These are phyloP conservation scores for Calyptomena viridis DNA, from an alignment of 2,113 vertebrate genomes.

Conservation along the genomic window DNA sequence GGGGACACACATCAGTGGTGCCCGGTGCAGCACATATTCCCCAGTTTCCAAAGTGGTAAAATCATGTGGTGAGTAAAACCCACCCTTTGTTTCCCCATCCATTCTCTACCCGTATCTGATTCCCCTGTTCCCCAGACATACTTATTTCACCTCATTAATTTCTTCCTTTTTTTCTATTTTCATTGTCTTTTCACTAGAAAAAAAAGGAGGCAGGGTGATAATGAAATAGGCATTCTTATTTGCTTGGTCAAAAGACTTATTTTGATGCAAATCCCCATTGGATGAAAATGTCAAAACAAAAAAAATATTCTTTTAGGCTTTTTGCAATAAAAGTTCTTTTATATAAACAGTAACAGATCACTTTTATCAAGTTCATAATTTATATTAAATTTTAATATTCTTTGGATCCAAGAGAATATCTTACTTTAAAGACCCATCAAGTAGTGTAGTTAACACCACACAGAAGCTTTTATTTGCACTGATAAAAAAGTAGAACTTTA, in stretches of 20 bases:
- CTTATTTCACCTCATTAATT: not conserved
- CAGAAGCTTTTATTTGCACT: not conserved
- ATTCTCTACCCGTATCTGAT: not conserved
- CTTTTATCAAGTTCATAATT: not conserved
- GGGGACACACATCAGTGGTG: not conserved
- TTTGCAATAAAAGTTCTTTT: not conserved
- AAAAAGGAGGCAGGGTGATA: not conserved
- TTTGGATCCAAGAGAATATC: not conserved
- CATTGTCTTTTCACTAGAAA: not conserved
- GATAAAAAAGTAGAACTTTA: not conserved
- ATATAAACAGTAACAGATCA: not conserved
- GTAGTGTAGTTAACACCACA: not conserved
- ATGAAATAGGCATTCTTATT: not conserved
- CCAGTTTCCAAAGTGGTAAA: not conserved
- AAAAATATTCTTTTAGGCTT: not conserved
- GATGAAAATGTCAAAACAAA: not conserved
- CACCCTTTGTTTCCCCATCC: not conserved
- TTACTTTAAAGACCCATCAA: not conserved
- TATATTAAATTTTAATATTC: not conserved
- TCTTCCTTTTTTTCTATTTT: not conserved
- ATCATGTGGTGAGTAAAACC: not conserved
- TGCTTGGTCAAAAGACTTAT: not conserved
- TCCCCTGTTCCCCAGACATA: not conserved
- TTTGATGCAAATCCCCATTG: not conserved
- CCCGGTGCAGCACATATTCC: not conserved